Percentiles rank a stretch among this genome's conserved stretches.
These are phyloP conservation scores for Cacatua alba DNA, from an alignment of 2,113 vertebrate species.

Conservation along the genomic window DNA sequence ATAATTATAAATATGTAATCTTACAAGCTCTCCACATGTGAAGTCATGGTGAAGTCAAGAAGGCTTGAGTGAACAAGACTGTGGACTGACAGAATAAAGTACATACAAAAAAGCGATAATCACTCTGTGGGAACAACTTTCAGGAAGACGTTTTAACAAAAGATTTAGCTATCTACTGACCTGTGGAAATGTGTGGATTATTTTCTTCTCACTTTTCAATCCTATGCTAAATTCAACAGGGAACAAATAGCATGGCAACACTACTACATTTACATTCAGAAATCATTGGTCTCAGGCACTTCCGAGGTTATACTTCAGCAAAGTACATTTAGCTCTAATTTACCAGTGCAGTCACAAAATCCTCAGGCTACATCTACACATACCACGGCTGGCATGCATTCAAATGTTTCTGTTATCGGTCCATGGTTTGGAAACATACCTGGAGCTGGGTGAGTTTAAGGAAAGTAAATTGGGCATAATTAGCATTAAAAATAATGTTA, in stretches of 20 bases:
- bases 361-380: not conserved
- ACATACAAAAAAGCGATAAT: not conserved
- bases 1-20: not conserved
- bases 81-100: not conserved
- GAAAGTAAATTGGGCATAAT: constrained; percentile 29
- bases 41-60: not conserved
- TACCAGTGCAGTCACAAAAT: not conserved
- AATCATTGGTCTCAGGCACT: not conserved
- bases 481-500: constrained; percentile 10
- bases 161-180: not conserved
- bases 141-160: not conserved
- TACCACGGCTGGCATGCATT: not conserved
- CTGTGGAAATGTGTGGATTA: not conserved
- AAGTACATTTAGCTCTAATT: not conserved
- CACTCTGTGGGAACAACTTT: not conserved
- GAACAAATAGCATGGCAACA: accelerated
- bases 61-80: not conserved
- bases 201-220: not conserved
- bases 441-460: not conserved
- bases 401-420: not conserved
- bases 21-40: not conserved
- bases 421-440: not conserved
- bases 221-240: not conserved
- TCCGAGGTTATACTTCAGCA: not conserved
- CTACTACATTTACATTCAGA: not conserved